These are phyloP conservation scores for Lepidiolamprologus cunningtoni DNA, from an alignment of 2,113 vertebrate genomes.

Conservation along the genomic window DNA sequence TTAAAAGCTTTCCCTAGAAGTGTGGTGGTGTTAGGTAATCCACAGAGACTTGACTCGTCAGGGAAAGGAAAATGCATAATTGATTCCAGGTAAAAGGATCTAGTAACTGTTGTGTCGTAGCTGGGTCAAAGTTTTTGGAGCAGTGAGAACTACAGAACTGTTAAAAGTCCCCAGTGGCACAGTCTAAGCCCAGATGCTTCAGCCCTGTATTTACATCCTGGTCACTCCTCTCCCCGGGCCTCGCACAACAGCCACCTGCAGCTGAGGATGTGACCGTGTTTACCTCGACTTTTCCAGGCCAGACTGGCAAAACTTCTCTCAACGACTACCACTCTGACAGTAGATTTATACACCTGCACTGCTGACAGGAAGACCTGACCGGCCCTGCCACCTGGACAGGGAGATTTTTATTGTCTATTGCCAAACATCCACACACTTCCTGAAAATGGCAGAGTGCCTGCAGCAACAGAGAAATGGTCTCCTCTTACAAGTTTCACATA, in stretches of 20 bases:
- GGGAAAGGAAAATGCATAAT: conserved; percentile 12
- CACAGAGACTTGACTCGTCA: neutral
- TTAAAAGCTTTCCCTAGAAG: neutral
- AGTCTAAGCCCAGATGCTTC: neutral
- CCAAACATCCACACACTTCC: neutral
- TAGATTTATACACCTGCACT: neutral
- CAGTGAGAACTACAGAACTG: neutral
- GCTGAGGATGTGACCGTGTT: neutral
- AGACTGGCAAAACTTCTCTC: neutral
- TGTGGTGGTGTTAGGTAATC: neutral
- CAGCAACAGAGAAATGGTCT: neutral
- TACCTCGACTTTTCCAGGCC: neutral
- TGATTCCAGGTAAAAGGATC: conserved; percentile 11
- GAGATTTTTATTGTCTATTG: conserved; percentile 14
- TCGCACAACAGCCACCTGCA: neutral
- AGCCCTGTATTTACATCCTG: neutral
- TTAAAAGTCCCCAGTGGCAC: neutral
- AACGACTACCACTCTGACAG: neutral
- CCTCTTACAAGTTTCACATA: neutral
- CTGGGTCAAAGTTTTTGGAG: neutral
- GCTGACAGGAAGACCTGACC: conserved; percentile 14
- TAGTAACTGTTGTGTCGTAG: neutral
- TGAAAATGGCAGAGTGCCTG: conserved; percentile 8
- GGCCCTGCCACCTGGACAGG: conserved; percentile 15
- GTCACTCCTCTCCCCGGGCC: neutral